These are phyloP conservation scores for Thrips palmi DNA, from an alignment of 1,140 invertebrate species.

Conservation along the genomic window DNA sequence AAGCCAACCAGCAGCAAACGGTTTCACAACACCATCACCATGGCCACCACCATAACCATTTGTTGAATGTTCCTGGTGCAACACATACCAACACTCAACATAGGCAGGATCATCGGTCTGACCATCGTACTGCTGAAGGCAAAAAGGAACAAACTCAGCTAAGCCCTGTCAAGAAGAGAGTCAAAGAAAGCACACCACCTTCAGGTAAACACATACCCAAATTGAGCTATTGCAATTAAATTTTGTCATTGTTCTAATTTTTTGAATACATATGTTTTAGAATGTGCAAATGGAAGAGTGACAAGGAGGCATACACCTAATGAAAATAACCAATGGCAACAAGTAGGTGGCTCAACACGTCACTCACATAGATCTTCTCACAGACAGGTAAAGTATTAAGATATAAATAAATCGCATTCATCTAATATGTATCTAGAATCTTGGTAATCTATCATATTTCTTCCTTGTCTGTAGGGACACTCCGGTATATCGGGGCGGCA, in stretches of 20 bases:
- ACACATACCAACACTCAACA: constrained; percentile 14
- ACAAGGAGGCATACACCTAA: no score
- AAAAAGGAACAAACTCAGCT: constrained; percentile 83
- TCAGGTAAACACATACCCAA: constrained; percentile 22
- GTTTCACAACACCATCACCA: constrained; percentile 19
- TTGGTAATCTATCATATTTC: not conserved
- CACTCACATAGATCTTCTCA: no score
- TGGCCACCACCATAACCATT: constrained; percentile 23
- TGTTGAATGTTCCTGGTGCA: constrained; percentile 14
- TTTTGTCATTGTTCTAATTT: no score
- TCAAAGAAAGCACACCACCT: constrained; percentile 89
- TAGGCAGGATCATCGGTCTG: constrained; percentile 19
- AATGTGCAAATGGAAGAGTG: no score
- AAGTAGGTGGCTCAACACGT: no score
- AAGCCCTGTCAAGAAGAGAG: constrained; percentile 93
- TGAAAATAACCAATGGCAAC: no score
- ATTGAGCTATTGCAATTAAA: no score
- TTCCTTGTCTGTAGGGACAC: not conserved
- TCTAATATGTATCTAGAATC: not conserved
- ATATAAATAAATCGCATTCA: not conserved
- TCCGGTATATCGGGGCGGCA: constrained; percentile 19
- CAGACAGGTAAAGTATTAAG: no score
- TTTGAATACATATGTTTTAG: no score
- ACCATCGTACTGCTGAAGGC: constrained; percentile 30
- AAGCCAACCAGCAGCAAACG: constrained; percentile 10